phyloP scores from a whole-genome alignment of 2,113 vertebrate genomes.

The Aptenodytes patagonicus region DNA sequence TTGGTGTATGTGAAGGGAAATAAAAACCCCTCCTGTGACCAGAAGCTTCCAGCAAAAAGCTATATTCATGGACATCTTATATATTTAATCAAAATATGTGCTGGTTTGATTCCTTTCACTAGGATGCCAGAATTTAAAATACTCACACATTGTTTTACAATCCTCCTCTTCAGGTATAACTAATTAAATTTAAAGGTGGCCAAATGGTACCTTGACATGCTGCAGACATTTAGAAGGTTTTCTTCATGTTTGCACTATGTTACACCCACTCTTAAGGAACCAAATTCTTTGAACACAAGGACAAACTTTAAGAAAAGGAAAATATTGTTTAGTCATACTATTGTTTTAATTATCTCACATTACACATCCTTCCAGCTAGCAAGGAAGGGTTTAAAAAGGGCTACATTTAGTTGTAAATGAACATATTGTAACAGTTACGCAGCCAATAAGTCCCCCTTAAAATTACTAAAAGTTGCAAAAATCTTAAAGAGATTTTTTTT shows the following conservation, averaged over 20 bases:
- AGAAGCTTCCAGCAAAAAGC: not conserved
- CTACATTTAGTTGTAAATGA: not conserved
- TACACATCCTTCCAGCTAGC: not conserved
- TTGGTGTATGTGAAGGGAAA: rapidly evolving
- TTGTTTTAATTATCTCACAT: not conserved
- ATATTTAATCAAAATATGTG: not conserved
- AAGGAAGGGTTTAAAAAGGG: not conserved
- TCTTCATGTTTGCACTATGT: not conserved
- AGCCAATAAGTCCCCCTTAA: not conserved
- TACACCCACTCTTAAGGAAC: not conserved
- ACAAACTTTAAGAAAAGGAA: not conserved
- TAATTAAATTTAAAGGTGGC: not conserved
- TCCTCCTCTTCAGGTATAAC: not conserved
- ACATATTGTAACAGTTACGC: not conserved
- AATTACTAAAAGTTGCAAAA: not conserved
- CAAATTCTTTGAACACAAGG: not conserved
- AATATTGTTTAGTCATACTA: not conserved
- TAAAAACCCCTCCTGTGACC: not conserved
- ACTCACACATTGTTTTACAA: not conserved
- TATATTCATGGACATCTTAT: not conserved
- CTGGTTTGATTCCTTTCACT: not conserved
- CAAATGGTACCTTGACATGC: not conserved
- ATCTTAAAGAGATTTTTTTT: not conserved
- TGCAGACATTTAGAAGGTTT: not conserved
- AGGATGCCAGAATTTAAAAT: not conserved